These are phyloP conservation scores for Halichondria panicea DNA, from an alignment of 37 sponge, comb jelly and placozoan species.

Conservation along the genomic window DNA sequence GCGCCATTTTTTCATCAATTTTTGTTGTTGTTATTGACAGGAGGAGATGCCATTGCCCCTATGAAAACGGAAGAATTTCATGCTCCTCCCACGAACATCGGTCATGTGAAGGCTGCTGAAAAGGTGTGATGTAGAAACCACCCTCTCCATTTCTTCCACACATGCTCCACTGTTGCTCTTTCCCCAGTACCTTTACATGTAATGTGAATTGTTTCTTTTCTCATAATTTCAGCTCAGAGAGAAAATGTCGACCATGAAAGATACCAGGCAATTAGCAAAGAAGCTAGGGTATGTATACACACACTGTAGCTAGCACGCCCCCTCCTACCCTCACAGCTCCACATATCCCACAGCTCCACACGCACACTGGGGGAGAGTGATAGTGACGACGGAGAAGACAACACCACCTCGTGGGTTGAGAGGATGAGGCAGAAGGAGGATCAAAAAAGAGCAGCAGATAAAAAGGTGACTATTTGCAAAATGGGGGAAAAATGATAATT, in stretches of 20 bases:
- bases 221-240: conserved; percentile 43
- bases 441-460: conserved; percentile 75
- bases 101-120: conserved; percentile 58
- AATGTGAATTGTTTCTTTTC: background rate
- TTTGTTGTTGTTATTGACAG: background rate
- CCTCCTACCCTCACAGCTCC: background rate
- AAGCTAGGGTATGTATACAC: conserved; percentile 36
- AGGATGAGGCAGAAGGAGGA: conserved; percentile 54
- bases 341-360: conserved; percentile 29
- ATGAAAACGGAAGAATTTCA: conserved; percentile 80
- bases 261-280: conserved; percentile 34
- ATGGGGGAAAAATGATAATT: no score
- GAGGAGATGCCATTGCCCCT: background rate
- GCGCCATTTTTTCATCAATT: background rate
- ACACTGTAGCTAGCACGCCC: background rate
- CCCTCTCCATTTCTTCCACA: background rate
- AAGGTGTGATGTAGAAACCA: conserved; percentile 41
- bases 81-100: conserved; percentile 87
- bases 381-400: background rate
- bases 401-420: conserved; percentile 60
- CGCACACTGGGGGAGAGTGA: conserved; percentile 46
- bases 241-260: conserved; percentile 60
- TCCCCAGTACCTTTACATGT: background rate
- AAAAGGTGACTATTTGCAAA: conserved; percentile 33
- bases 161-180: background rate